Base-by-base conservation (phyloP, 2,113 vertebrate species). In the Centropristis striata region DNA sequence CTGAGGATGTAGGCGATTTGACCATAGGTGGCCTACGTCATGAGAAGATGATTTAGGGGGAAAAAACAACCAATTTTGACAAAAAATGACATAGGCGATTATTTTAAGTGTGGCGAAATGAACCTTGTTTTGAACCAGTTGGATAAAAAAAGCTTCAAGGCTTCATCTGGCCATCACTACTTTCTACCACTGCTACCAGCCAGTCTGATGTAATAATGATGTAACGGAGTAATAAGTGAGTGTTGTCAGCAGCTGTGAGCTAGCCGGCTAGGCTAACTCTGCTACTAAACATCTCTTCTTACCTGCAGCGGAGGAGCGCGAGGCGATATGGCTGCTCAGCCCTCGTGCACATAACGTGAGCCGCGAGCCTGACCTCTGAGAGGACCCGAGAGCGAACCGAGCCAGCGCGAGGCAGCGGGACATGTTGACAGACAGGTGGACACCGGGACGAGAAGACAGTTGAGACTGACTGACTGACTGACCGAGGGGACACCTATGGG, bases 371-470 rank as follows among this genome's bases (percentile, higher is more conserved):
- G 59, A 10, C 55, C 71, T 73, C 21, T 72, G 80, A 54, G 88
- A 78, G 8, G 78, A 73, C 32, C 64, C 70, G 54, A 93, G 53
- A 5, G 64, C 89, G 66, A 90, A 83, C 71, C 83, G 93, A 16
- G 92, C 58, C 65, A 95, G 72, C 0, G 72, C 28, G 1, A 95
- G 84, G 39, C 86, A 94, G 1, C 91, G 90, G 15, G 91, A 92
- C 95, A 96, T 96, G 16, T 11, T 74, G 53, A 54, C 61, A 50
- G 25, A 1, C 4, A 4, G 4, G 21, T 1, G 12, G 9, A 25
- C 2, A n/a, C n/a, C n/a, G 32, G 32, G 32, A 32, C 32, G 11
- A 59, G 13, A 23, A 6, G 15, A 39, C 13, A 12, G 32, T 6
- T 32, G 1, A 23, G 21, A 47, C 68, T 27, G 75, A 60, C 44